Evolutionary conservation across 2,888 invertebrate genomes (phyloP), one percentile per base, ranked within the genome.

Genomic region (Seira musarum): DNA sequence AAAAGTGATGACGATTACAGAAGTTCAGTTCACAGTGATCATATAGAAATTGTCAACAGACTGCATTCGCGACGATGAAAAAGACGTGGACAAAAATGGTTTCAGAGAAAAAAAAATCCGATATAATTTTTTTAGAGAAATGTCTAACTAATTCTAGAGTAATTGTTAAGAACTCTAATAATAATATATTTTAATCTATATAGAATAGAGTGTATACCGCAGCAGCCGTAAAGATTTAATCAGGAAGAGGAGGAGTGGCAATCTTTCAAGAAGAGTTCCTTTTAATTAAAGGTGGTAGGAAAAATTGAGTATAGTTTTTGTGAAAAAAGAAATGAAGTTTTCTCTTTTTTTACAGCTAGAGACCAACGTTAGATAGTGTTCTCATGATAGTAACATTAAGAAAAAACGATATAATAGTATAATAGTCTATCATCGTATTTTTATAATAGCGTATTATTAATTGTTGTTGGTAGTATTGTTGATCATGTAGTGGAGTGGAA

Each of bases 401-500:
- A 60, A 60, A 60, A n/a, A 60, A 21, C 8, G 19, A 21, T 49
- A 21, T 19, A 60, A 22, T 60, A 60, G 22, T 24, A n/a, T 46
- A 21, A 67, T 63, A 71, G 71, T 70, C 49, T 53, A 69, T 25
- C 24, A 57, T 68, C 46, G 2, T 46, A 40, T 49, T 46, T 8
- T 66, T 22, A 19, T 67, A 13, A n/a, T 69, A 57, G 24, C 22
- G 19, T 35, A 69, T 49, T 69, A 57, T 69, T 60, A 60, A 60
- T 69, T 69, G 69, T 69, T 69, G 57, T 69, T 69, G 57, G 25
- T 69, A 57, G 69, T 69, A 69, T 69, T 69, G 69, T 69, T 69
- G 69, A 69, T 69, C 69, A 63, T 46, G 61, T 71, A 60, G 46
- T 71, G 40, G 30, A 19, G 63, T 71, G 22, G 63, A 70, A 71